These are phyloP conservation scores for Lycia hirtaria DNA, from an alignment of 2,888 invertebrate genomes.

Conservation along the genomic window DNA sequence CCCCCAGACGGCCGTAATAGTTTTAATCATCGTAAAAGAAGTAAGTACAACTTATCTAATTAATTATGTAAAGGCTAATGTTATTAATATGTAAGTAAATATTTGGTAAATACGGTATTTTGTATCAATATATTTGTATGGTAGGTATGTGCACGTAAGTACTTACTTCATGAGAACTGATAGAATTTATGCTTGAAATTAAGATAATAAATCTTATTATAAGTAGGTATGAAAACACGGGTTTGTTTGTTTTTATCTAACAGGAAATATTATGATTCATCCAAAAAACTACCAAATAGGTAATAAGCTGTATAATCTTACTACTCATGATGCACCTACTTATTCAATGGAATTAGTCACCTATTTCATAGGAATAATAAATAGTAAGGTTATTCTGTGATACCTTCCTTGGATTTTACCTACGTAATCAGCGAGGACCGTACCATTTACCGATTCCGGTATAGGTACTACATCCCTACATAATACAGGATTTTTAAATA, in stretches of 20 bases:
- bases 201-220: too few relatives aligned
- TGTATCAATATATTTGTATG: too few relatives aligned
- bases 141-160: neutral
- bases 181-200: neutral
- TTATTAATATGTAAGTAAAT: too few relatives aligned
- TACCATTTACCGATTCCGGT: neutral
- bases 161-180: neutral
- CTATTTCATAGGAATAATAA: neutral
- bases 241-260: too few relatives aligned
- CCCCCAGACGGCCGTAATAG: conserved; percentile 10
- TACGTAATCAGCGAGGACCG: neutral
- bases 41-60: neutral
- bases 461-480: too few relatives aligned
- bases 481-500: too few relatives aligned
- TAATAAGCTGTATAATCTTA: neutral
- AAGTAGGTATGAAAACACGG: too few relatives aligned
- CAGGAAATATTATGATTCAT: neutral
- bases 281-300: too few relatives aligned
- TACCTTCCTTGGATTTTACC: neutral
- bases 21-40: conserved; percentile 8
- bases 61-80: too few relatives aligned
- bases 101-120: too few relatives aligned
- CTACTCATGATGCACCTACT: neutral
- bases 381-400: neutral
- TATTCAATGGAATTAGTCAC: neutral